These are phyloP conservation scores for Ceyx erithaca DNA, from an alignment of 2,797 vertebrate species.

Conservation along the genomic window DNA sequence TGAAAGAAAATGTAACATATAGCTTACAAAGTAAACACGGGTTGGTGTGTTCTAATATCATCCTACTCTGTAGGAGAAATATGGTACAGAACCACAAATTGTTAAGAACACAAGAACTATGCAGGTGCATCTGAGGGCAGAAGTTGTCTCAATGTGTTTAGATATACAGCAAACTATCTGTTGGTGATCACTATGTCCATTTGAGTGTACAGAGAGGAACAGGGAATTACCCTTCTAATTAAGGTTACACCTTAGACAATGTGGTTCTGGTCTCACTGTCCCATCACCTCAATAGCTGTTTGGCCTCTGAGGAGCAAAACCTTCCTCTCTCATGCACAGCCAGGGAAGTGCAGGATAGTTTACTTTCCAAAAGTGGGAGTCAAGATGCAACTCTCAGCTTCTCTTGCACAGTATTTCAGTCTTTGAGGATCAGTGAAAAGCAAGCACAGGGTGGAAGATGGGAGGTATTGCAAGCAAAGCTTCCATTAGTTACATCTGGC, in stretches of 20 bases:
- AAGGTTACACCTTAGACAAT: background rate
- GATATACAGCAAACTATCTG: background rate
- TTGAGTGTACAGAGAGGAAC: background rate
- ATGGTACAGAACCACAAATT: background rate
- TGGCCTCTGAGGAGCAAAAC: fast-evolving
- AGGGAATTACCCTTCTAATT: background rate
- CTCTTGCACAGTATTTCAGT: background rate
- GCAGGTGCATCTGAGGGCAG: background rate
- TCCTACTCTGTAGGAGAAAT: background rate
- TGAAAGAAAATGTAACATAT: background rate
- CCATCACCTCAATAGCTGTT: fast-evolving
- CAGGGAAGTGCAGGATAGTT: background rate
- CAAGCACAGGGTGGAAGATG: background rate
- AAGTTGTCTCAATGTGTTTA: background rate
- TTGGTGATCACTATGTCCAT: background rate
- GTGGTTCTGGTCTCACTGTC: background rate
- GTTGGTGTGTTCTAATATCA: background rate
- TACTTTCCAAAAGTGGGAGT: background rate
- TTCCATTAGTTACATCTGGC: background rate
- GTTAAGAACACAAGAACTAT: background rate
- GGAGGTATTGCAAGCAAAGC: background rate
- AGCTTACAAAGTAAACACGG: background rate
- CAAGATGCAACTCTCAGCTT: background rate
- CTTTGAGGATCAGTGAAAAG: background rate
- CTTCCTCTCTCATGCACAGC: background rate